Base-by-base conservation (phyloP, 2,113 vertebrate genomes). In the Etheostoma cragini region DNA sequence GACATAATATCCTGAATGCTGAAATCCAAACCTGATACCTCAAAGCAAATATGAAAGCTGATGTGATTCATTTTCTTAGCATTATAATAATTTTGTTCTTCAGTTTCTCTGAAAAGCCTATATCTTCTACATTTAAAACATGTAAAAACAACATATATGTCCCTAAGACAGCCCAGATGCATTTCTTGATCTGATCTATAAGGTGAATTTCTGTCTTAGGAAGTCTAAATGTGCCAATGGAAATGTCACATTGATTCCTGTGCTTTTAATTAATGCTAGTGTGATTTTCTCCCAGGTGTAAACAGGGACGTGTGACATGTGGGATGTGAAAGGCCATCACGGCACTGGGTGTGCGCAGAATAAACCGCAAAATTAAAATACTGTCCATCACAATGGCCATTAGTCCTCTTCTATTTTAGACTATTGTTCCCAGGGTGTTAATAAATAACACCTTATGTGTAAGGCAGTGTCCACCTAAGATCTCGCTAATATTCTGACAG, bases 211-310 rank as follows among this genome's bases (percentile, higher is more conserved):
- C 38, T 62, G 33, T 73, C 66, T 79, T 0, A 70, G 68, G 68
- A 30, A 73, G 76, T 68, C 58, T 62, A 58, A 81, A 82, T 77
- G 70, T 67, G 79, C 60, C 53, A 19, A 15, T 79, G 80, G 70
- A 91, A 92, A 91, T 91, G 87, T 89, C 85, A 88, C 76, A 74
- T 70, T 80, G 80, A 88, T 75, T 84, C 42, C 64, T 76, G 60
- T 76, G 81, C 72, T 89, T 90, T 85, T 75, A 84, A 89, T 79
- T 52, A 80, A 88, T 71, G 74, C 68, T 49, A 47, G 78, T 81
- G 78, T 82, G 70, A 90, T 82, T 93, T 76, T 83, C 68, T 87
- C 69, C 30, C 77, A 86, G 85, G 79, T 87, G 74, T 84, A 56
- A 80, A 83, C 35, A 61, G 10, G 42, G 46, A 71, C 38, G 81